Conservation (phyloP, 2,888 invertebrate species). For the Aplocera efformata region DNA sequence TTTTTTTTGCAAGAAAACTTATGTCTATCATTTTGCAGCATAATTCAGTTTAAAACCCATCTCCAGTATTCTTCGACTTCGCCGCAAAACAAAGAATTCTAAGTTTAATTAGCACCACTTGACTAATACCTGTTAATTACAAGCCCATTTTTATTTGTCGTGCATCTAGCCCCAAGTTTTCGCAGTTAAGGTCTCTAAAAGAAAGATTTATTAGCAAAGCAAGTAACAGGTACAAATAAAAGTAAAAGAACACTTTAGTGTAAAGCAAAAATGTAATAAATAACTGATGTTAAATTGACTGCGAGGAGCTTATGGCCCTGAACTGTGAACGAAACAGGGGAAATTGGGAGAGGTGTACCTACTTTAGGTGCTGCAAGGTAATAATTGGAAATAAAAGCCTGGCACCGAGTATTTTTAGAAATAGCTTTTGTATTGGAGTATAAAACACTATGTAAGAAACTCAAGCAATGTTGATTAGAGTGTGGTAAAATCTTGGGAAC, state of each 20-base stretch:
- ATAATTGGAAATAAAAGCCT: slow-evolving; percentile 17
- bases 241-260: slow-evolving; percentile 61
- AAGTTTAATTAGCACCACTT: too few species aligned
- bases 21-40: too few species aligned
- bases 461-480: too few species aligned
- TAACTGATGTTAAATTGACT: slow-evolving; percentile 75
- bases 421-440: too few species aligned
- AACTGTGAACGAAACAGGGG: slow-evolving; percentile 54
- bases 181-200: slow-evolving; percentile 51
- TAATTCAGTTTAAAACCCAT: too few species aligned
- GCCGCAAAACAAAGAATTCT: too few species aligned
- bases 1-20: too few species aligned
- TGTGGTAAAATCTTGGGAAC: too few species aligned
- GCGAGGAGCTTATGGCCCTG: slow-evolving; percentile 67
- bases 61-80: too few species aligned
- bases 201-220: slow-evolving; percentile 53
- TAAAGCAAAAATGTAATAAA: slow-evolving; percentile 69
- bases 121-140: too few species aligned
- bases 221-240: slow-evolving; percentile 55
- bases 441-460: too few species aligned
- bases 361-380: slow-evolving; percentile 21
- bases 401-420: slow-evolving; percentile 1
- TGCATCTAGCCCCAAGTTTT: slow-evolving; percentile 54
- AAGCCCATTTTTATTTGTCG: slow-evolving; percentile 45
- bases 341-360: slow-evolving; percentile 35